A percentile compares a stretch with the other conserved stretches of the same genome.
These are phyloP conservation scores for Pseudanteris insignis DNA, from an alignment of 2,888 invertebrate species.

Conservation along the genomic window DNA sequence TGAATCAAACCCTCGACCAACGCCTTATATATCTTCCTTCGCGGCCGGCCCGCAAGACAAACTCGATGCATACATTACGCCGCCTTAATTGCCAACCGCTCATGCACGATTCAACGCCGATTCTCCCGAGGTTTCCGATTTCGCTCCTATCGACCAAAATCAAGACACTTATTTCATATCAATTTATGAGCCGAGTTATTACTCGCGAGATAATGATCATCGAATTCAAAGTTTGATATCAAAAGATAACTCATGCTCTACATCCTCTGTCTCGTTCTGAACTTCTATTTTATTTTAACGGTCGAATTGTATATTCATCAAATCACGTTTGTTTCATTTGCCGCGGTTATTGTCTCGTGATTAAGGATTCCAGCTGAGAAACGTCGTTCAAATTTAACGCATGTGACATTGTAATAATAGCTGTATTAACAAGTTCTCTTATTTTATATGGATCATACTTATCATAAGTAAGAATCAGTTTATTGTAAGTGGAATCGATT, in stretches of 20 bases:
- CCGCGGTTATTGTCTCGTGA: no score
- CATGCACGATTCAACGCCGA: constrained; percentile 46
- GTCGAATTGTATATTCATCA: background rate
- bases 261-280: constrained; percentile 5
- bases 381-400: no score
- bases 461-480: no score
- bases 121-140: constrained; percentile 23
- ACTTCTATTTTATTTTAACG: background rate
- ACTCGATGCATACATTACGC: constrained; percentile 66
- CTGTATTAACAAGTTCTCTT: no score
- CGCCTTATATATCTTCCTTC: constrained; percentile 50
- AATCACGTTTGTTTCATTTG: background rate
- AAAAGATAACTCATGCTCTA: constrained; percentile 2
- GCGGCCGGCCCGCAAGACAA: constrained; percentile 55
- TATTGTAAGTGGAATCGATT: no score
- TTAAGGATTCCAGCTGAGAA: no score
- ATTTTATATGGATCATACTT: no score
- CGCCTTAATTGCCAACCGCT: constrained; percentile 60
- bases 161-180: constrained; percentile 27
- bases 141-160: constrained; percentile 30
- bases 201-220: constrained; percentile 8
- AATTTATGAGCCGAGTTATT: constrained; percentile 31
- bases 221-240: constrained; percentile 1
- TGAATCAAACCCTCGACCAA: constrained; percentile 39
- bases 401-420: no score